phyloP scores from a whole-genome alignment of 2,113 vertebrate species.

The human region DNA sequence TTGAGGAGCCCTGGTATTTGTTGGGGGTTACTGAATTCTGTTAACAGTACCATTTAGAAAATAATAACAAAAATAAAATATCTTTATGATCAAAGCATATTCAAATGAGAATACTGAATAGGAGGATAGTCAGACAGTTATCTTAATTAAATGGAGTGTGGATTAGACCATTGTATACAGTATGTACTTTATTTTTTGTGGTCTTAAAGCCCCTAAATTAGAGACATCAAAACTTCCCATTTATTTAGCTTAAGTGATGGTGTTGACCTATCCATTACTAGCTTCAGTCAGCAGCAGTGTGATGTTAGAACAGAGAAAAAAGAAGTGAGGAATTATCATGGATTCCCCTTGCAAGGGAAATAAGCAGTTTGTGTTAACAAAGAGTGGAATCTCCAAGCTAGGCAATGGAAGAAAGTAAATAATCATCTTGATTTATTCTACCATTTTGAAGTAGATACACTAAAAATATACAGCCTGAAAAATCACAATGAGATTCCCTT shows the following conservation, averaged over 20 bases:
- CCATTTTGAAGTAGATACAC: constrained; percentile 3
- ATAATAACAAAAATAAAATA: neutral
- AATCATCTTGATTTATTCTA: constrained; percentile 34
- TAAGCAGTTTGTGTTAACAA: neutral
- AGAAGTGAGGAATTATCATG: neutral
- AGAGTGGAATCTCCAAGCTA: neutral
- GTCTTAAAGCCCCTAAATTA: neutral
- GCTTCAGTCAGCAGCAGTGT: neutral
- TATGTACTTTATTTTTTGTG: neutral
- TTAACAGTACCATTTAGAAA: neutral
- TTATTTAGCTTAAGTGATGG: neutral
- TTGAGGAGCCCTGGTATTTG: neutral
- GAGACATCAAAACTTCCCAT: neutral
- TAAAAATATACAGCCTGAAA: constrained; percentile 56
- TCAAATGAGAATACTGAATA: neutral
- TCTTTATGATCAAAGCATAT: neutral
- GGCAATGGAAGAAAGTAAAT: constrained; percentile 17
- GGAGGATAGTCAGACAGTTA: neutral
- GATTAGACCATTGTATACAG: neutral
- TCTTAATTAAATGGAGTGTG: neutral
- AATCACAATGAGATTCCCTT: constrained; percentile 42
- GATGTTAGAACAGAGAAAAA: neutral
- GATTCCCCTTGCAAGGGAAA: constrained; percentile 39
- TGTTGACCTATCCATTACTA: neutral
- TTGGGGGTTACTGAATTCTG: neutral